These are phyloP conservation scores for Parnassius orleans DNA, from an alignment of 2,888 invertebrate genomes.

Conservation along the genomic window DNA sequence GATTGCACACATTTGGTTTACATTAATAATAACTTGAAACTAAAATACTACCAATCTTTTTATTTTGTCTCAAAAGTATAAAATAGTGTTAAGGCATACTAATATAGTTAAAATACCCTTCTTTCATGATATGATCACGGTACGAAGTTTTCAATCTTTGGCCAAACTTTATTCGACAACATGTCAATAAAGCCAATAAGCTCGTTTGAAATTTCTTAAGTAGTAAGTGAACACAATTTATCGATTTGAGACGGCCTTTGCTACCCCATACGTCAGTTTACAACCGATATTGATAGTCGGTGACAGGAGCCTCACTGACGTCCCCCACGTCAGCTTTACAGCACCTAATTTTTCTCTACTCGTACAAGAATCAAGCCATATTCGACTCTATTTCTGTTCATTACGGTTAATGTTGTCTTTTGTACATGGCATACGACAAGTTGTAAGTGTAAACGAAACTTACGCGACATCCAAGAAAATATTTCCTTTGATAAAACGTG, in stretches of 20 bases:
- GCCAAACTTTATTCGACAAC: slow-evolving; percentile 51
- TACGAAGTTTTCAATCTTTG: slow-evolving; percentile 6
- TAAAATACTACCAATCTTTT: neutral
- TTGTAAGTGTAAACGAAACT: slow-evolving; percentile 49
- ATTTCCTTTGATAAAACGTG: slow-evolving; percentile 62
- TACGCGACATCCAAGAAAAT: slow-evolving; percentile 65
- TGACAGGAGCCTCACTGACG: slow-evolving; percentile 62
- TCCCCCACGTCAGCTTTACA: slow-evolving; percentile 51
- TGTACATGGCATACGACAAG: slow-evolving; percentile 33
- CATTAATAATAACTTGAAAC: neutral
- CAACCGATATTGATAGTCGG: slow-evolving; percentile 75
- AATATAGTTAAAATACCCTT: no score
- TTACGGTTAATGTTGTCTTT: slow-evolving; percentile 32
- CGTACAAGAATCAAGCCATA: slow-evolving; percentile 28
- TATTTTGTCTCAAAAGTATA: no score
- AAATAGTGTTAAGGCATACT: no score
- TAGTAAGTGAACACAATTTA: slow-evolving; percentile 69
- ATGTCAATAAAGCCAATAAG: slow-evolving; percentile 73
- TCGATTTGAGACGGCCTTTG: slow-evolving; percentile 70
- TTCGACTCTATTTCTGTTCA: slow-evolving; percentile 36
- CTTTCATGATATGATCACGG: neutral
- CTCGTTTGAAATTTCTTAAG: slow-evolving; percentile 67
- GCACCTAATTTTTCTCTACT: slow-evolving; percentile 30
- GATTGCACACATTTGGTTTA: slow-evolving; percentile 38
- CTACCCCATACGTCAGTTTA: slow-evolving; percentile 75